Percentiles rank a stretch among this genome's conserved stretches.
phyloP scores from a whole-genome alignment of 2,797 vertebrate species.

The Brachyalestes nurse region DNA sequence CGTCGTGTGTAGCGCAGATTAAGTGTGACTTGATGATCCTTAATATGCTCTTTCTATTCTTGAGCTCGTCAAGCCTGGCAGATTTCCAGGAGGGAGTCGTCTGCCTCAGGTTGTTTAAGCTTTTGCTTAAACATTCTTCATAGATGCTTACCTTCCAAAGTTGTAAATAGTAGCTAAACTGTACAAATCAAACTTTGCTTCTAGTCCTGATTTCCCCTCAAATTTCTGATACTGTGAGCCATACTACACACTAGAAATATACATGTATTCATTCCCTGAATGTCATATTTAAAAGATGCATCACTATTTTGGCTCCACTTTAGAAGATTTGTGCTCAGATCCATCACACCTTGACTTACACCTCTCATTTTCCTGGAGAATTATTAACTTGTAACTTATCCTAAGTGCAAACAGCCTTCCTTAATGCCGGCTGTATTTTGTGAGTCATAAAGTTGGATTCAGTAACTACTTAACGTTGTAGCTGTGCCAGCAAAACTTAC shows the following conservation, averaged over 20 bases:
- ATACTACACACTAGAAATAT: neutral
- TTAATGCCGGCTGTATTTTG: conserved; percentile 4
- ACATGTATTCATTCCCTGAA: neutral
- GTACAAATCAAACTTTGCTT: neutral
- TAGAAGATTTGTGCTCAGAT: neutral
- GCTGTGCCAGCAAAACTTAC: neutral
- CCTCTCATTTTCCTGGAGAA: neutral
- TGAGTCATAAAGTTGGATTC: neutral
- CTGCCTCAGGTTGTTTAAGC: conserved; percentile 9
- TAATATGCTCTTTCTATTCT: neutral
- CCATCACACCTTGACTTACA: neutral
- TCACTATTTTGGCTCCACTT: neutral
- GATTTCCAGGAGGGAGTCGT: conserved; percentile 24
- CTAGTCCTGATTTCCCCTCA: neutral
- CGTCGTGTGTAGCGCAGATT: neutral
- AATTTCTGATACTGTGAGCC: neutral
- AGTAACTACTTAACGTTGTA: neutral
- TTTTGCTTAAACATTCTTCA: neutral
- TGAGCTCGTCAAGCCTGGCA: neutral
- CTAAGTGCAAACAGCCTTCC: neutral
- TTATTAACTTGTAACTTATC: conserved; percentile 6
- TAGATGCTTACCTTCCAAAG: neutral
- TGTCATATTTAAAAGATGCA: neutral
- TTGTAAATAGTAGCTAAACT: neutral
- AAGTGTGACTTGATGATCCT: neutral